These are phyloP conservation scores for Gobius niger DNA, from an alignment of 2,113 vertebrate genomes.

Conservation along the genomic window DNA sequence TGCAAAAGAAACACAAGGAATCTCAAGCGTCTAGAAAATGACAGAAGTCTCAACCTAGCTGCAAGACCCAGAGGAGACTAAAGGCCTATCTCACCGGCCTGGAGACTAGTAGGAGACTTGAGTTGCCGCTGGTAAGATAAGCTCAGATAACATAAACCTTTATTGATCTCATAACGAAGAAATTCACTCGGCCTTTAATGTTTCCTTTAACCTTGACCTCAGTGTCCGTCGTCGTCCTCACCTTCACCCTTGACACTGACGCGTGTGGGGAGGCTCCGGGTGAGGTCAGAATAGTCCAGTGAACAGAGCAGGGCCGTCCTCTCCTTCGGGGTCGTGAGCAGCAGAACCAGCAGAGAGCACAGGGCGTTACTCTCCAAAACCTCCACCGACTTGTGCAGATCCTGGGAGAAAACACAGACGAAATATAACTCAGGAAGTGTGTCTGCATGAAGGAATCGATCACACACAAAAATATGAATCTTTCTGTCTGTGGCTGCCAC, in stretches of 20 bases:
- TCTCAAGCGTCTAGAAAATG: no score
- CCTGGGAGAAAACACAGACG: conserved; percentile 42
- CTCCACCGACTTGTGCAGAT: conserved; percentile 57
- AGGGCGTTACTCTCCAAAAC: conserved; percentile 77
- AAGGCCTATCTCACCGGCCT: no score
- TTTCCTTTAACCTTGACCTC: no score
- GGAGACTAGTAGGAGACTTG: no score
- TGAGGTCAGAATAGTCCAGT: conserved; percentile 68
- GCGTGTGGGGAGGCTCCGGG: conserved; percentile 64
- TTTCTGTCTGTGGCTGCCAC: no score
- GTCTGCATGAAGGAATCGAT: not conserved
- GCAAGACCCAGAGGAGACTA: no score
- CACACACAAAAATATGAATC: not conserved
- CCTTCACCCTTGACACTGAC: conserved; percentile 67
- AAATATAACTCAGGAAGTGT: not conserved
- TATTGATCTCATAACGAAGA: no score
- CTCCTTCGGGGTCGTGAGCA: conserved; percentile 45
- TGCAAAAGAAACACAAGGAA: no score
- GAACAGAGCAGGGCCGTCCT: conserved; percentile 59
- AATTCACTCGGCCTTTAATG: no score
- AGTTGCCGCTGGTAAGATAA: no score
- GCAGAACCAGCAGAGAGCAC: conserved; percentile 69
- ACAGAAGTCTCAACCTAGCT: no score
- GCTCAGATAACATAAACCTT: no score
- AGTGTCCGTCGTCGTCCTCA: conserved; percentile 11